Percentiles rank a stretch among this genome's conserved stretches.
Evolutionary conservation across 2,113 vertebrate genomes (phyloP).

Genomic region (Chlamydotis undulata): DNA sequence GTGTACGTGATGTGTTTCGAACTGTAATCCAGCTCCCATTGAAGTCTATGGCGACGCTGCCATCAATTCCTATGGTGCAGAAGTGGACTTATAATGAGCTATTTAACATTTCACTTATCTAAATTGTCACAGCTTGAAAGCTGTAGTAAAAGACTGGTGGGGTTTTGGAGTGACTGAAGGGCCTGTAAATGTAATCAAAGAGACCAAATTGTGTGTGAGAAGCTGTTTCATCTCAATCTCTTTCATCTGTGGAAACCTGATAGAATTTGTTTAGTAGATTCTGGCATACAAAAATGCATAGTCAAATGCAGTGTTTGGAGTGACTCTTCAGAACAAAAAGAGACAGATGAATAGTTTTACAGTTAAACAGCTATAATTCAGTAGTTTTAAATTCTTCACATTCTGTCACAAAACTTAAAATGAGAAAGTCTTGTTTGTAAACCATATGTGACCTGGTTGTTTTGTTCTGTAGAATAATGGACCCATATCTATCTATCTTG

Average conservation of each 20-base stretch:
- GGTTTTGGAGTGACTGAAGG: conserved; percentile 27
- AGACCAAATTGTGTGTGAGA: conserved; percentile 26
- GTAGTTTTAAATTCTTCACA: not conserved
- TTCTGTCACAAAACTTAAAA: not conserved
- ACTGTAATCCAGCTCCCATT: not conserved
- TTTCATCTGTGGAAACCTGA: conserved; percentile 53
- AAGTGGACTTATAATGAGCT: conserved; percentile 46
- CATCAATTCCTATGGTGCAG: not conserved
- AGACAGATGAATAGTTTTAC: not conserved
- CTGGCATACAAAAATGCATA: not conserved
- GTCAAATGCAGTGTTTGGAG: not conserved
- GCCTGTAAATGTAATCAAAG: conserved; percentile 53
- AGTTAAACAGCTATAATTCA: not conserved
- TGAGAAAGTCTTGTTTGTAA: not conserved
- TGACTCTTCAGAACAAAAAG: not conserved
- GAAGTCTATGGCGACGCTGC: not conserved
- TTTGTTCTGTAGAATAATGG: not conserved
- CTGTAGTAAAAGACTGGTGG: not conserved
- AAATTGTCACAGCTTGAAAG: conserved; percentile 62
- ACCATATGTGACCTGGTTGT: not conserved
- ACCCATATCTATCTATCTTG: not conserved
- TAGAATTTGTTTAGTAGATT: conserved; percentile 34
- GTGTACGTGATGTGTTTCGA: not conserved
- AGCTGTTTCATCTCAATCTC: conserved; percentile 48
- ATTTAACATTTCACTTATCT: conserved; percentile 55